Percentiles rank a stretch among this genome's conserved stretches.
phyloP scores from a whole-genome alignment of 2,113 vertebrate species.

The Cheilinus undulatus region DNA sequence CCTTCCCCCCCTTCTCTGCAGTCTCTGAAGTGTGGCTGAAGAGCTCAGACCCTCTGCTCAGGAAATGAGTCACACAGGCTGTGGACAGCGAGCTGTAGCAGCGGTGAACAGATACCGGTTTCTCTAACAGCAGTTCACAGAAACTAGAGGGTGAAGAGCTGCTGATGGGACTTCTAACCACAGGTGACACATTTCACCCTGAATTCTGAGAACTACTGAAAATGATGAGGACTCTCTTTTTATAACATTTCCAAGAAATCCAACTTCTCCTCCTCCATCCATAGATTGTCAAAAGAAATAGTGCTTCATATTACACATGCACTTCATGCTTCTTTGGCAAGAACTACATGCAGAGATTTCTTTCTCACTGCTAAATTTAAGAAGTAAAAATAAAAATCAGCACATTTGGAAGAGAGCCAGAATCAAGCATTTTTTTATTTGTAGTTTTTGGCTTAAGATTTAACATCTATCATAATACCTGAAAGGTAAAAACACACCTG shows the following conservation, averaged over 20 bases:
- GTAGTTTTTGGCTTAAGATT: too few species aligned
- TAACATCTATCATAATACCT: too few species aligned
- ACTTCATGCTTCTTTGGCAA: too few species aligned
- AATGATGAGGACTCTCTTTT: not conserved
- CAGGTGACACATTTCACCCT: slow-evolving; percentile 5
- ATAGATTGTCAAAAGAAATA: not conserved
- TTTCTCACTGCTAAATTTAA: too few species aligned
- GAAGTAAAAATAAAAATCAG: too few species aligned
- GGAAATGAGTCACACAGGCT: slow-evolving; percentile 45
- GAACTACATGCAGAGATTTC: not conserved
- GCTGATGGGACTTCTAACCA: not conserved
- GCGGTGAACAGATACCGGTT: not conserved
- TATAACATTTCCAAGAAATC: not conserved
- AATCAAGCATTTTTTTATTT: too few species aligned
- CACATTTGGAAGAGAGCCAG: too few species aligned
- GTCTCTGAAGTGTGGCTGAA: not conserved
- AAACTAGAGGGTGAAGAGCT: not conserved
- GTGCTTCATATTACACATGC: too few species aligned
- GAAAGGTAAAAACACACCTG: too few species aligned
- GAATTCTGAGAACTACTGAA: not conserved
- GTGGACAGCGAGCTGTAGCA: slow-evolving; percentile 18
- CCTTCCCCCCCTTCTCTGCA: not conserved
- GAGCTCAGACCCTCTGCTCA: not conserved
- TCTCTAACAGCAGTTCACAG: slow-evolving; percentile 16
- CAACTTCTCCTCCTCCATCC: too few species aligned